Base-by-base conservation (phyloP, 2,113 vertebrate species). In the Anguilla rostrata region DNA sequence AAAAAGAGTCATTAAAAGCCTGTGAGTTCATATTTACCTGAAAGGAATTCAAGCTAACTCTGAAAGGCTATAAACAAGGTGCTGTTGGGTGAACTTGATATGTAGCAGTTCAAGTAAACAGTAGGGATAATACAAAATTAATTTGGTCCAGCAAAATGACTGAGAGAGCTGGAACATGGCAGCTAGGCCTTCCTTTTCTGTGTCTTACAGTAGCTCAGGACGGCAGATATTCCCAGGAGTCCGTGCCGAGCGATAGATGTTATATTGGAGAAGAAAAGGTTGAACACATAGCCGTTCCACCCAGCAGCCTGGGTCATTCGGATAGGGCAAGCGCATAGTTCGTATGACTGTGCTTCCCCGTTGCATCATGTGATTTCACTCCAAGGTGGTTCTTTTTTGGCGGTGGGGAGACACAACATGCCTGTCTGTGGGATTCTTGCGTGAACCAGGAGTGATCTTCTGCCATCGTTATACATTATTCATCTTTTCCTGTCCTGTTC, bases 61-160 rank as follows among this genome's bases (percentile, higher is more conserved):
- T 34, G 71, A 81, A 60, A 63, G 39, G 22, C 39, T 41, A 87
- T 75, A 80, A 84, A 78, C 53, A 63, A 8, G 0, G n/a, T 75
- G 57, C 84, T 85, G 78, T 87, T 82, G 81, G 39, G 29, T 86
- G 63, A 46, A 60, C 46, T 43, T 15, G 39, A 40, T 85, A 83
- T 78, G 79, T 87, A 79, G 63, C 83, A 20, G 39, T 85, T 85
- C 83, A 84, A 89, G 71, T 81, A 57, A 88, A 78, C 43, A 46
- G 43, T 46, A 46, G 8, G 43, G 4, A 46, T 8, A 66, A 26
- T 60, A 56, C 86, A 60, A 49, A 79, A 85, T 85, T 81, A 46
- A 56, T 53, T 81, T 53, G 49, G 40, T 16, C 49, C 39, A 49
- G 9, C 34, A 56, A 14, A 80, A 79, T 29, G 40, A 39, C 49